Conservation (phyloP, 2,888 invertebrate species). For the Thumatha senex region DNA sequence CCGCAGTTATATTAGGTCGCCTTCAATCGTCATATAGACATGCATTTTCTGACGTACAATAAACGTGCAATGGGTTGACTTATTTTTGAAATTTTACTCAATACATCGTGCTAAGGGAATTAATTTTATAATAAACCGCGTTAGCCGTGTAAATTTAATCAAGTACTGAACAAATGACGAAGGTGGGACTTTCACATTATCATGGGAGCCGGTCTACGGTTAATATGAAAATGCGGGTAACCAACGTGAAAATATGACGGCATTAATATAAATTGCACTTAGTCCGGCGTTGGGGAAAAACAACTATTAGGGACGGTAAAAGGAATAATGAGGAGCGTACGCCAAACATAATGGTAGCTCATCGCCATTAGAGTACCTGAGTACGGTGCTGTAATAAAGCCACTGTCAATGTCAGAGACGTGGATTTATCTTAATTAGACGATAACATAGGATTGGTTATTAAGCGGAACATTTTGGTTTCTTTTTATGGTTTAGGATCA, state of each 20-base stretch:
- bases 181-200: constrained; percentile 73
- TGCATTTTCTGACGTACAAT: no score
- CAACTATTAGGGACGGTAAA: constrained; percentile 53
- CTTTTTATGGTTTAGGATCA: not conserved
- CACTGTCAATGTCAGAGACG: constrained; percentile 17
- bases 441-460: not conserved
- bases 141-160: constrained; percentile 77
- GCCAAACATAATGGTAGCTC: constrained; percentile 34
- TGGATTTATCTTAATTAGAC: constrained; percentile 12
- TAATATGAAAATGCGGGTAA: constrained; percentile 78
- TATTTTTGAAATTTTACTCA: constrained; percentile 38
- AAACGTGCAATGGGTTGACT: not conserved
- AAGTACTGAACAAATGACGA: constrained; percentile 75
- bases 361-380: constrained; percentile 29
- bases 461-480: not conserved
- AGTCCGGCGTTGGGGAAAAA: constrained; percentile 61
- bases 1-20: no score
- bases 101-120: constrained; percentile 51
- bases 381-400: constrained; percentile 10
- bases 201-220: constrained; percentile 65
- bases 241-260: constrained; percentile 76
- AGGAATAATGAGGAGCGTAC: constrained; percentile 34
- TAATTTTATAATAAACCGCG: constrained; percentile 62
- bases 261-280: constrained; percentile 80
- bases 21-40: no score